A percentile compares a stretch with the other conserved stretches of the same genome.
Evolutionary conservation across 1,140 invertebrate genomes (phyloP).

Genomic region (Lepidurus arcticus): DNA sequence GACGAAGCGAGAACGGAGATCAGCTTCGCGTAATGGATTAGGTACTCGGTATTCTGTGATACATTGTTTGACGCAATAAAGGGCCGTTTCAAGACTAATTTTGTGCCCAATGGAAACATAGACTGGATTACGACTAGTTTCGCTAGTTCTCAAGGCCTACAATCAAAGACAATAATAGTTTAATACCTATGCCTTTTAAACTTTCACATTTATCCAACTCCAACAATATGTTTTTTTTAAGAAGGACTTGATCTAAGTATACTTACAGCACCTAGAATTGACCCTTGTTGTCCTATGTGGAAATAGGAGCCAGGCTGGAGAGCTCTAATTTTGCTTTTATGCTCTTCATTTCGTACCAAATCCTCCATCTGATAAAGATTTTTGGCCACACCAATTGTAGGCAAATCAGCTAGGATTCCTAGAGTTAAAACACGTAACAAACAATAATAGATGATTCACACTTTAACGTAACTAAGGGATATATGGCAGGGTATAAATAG

Average conservation of each 20-base stretch:
- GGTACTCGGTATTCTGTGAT: constrained; percentile 45
- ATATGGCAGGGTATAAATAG: too few relatives aligned
- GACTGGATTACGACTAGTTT: constrained; percentile 44
- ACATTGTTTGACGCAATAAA: constrained; percentile 43
- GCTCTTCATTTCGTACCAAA: constrained; percentile 31
- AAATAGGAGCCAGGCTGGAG: constrained; percentile 34
- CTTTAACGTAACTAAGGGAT: too few relatives aligned
- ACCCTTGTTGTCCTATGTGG: constrained; percentile 26
- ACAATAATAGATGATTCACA: neutral
- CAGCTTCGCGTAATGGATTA: constrained; percentile 47
- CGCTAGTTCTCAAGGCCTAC: constrained; percentile 39
- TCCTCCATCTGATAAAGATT: constrained; percentile 38
- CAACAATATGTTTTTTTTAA: neutral
- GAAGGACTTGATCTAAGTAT: constrained; percentile 4
- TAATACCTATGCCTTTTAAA: too few relatives aligned
- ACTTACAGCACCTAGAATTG: constrained; percentile 38
- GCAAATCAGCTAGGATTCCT: constrained; percentile 32
- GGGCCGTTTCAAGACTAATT: constrained; percentile 46
- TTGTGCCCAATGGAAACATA: constrained; percentile 49
- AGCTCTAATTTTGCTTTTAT: constrained; percentile 27
- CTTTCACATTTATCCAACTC: too few relatives aligned
- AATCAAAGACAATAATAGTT: neutral
- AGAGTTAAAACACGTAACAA: neutral
- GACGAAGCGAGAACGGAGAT: constrained; percentile 38
- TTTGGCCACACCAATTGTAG: constrained; percentile 40